A percentile compares a stretch with the other conserved stretches of the same genome.
Evolutionary conservation across 2,888 invertebrate species (phyloP).

Genomic region (Mongoloraphidia duomilia): DNA sequence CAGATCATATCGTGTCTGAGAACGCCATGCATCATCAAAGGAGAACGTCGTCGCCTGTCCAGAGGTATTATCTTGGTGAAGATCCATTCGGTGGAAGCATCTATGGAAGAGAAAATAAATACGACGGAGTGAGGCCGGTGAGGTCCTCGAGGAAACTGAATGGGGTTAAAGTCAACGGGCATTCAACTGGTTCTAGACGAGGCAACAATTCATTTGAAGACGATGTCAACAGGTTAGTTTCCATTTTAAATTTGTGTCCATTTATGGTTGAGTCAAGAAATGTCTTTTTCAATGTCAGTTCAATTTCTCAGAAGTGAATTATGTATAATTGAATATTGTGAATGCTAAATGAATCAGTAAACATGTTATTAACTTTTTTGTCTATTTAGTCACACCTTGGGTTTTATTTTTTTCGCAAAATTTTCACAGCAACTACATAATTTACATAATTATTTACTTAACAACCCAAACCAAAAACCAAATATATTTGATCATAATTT

Average conservation of each 20-base stretch:
- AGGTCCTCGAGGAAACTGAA: constrained; percentile 19
- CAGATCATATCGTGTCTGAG: constrained; percentile 12
- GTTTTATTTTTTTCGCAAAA: too few species aligned
- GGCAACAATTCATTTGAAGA: constrained; percentile 17
- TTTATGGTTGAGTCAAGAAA: background rate
- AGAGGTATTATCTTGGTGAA: constrained; percentile 73
- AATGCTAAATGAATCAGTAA: too few species aligned
- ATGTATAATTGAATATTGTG: too few species aligned
- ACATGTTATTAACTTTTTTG: too few species aligned
- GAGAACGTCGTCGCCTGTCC: constrained; percentile 36
- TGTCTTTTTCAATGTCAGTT: too few species aligned
- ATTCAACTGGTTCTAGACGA: constrained; percentile 23
- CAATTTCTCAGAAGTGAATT: too few species aligned
- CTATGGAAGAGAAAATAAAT: constrained; percentile 73
- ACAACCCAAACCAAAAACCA: too few species aligned
- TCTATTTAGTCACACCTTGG: too few species aligned
- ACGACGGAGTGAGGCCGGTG: constrained; percentile 49
- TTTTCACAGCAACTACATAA: too few species aligned
- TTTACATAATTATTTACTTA: too few species aligned
- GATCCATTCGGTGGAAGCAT: constrained; percentile 74
- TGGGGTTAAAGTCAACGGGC: constrained; percentile 20
- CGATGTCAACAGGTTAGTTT: constrained; percentile 34
- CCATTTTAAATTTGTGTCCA: background rate
- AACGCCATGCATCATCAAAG: constrained; percentile 18
- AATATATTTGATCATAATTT: too few species aligned